Evolutionary conservation across 2,888 invertebrate species (phyloP).

Genomic region (Hedychridium roseum): DNA sequence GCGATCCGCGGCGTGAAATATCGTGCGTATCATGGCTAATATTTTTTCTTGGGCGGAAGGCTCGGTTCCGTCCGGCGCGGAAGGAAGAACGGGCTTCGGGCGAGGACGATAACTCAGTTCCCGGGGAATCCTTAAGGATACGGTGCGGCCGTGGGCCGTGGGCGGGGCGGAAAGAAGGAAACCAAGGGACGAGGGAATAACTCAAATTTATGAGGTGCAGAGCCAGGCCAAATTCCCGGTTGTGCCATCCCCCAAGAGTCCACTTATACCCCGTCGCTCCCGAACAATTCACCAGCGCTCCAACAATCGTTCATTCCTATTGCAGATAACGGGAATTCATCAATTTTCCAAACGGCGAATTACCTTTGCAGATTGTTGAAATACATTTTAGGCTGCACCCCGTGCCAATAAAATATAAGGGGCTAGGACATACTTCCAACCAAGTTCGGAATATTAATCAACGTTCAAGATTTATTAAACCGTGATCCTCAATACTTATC

Average conservation of each 20-base stretch:
- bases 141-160: conserved; percentile 32
- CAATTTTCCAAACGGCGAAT: too few species aligned
- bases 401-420: too few species aligned
- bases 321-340: too few species aligned
- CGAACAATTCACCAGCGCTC: conserved; percentile 22
- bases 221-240: conserved; percentile 56
- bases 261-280: conserved; percentile 46
- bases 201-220: conserved; percentile 58
- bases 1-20: conserved; percentile 33
- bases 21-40: conserved; percentile 41
- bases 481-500: too few species aligned
- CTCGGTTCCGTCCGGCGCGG: conserved; percentile 12
- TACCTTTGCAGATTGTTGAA: too few species aligned
- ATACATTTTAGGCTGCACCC: too few species aligned
- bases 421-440: too few species aligned
- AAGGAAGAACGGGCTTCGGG: conserved; percentile 19
- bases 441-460: too few species aligned
- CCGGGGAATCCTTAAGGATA: conserved; percentile 40
- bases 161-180: conserved; percentile 33
- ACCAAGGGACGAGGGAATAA: conserved; percentile 49
- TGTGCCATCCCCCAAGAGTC: conserved; percentile 54
- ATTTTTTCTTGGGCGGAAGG: conserved; percentile 33
- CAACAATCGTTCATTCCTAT: too few species aligned
- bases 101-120: conserved; percentile 41
- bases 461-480: too few species aligned